Percentiles rank a stretch among this genome's conserved stretches.
Conservation (phyloP, 2,113 vertebrate genomes). For the Prionailurus viverrinus region DNA sequence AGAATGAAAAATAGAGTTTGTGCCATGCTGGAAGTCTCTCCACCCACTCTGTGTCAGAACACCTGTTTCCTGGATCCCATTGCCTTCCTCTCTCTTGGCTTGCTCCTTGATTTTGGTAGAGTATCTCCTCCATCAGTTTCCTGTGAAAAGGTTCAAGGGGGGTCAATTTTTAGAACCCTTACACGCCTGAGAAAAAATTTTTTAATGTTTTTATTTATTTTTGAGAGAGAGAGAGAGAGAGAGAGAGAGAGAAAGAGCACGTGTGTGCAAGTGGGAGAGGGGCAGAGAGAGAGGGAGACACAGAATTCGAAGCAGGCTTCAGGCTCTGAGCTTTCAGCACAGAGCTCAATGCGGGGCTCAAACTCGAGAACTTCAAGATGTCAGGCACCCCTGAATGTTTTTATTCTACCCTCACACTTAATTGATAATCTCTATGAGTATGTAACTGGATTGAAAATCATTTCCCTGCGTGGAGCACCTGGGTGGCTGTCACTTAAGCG, state of each 20-base stretch:
- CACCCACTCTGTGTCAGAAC: background rate
- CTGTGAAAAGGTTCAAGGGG: background rate
- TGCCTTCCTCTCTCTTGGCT: background rate
- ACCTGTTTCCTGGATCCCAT: background rate
- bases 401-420: constrained; percentile 11
- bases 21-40: background rate
- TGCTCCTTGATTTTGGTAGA: background rate
- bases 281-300: too few species aligned
- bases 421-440: background rate
- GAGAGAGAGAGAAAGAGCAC: too few species aligned
- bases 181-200: background rate
- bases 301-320: too few species aligned
- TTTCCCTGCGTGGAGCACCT: background rate
- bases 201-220: background rate
- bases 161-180: constrained; percentile 16
- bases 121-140: background rate
- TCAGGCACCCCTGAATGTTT: background rate
- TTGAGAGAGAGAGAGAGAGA: too few species aligned
- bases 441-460: constrained; percentile 29
- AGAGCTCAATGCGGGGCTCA: too few species aligned
- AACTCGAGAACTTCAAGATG: too few species aligned
- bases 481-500: too few species aligned
- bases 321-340: too few species aligned
- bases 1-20: background rate
- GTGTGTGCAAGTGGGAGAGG: too few species aligned